Percentiles rank a stretch among this genome's conserved stretches.
Evolutionary conservation across 2,113 vertebrate genomes (phyloP).

Genomic region (Aviceda subcristata): DNA sequence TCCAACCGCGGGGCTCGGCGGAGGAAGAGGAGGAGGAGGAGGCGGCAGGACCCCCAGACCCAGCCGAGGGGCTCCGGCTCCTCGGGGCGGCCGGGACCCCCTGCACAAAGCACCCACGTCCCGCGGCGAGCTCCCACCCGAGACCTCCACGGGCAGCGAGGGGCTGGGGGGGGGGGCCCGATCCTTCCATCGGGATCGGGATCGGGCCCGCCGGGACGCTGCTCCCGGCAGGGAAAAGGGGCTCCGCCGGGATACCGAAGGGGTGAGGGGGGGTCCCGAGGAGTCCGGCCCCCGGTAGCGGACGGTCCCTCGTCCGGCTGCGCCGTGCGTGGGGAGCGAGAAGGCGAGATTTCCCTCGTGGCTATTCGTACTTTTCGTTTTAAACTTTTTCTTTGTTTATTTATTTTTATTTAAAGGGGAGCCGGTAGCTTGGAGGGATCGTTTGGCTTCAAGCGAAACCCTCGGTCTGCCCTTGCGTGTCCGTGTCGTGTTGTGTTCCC

Average conservation of each 20-base stretch:
- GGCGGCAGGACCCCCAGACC: not conserved
- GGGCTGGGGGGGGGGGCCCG: not conserved
- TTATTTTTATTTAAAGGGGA: not conserved
- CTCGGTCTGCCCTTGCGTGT: not conserved
- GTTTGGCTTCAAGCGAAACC: not conserved
- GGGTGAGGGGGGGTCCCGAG: not conserved
- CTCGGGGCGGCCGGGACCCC: not conserved
- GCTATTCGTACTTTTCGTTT: not conserved
- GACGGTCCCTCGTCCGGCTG: too few species aligned
- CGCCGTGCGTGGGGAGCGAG: not conserved
- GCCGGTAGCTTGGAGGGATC: not conserved
- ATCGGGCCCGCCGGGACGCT: not conserved
- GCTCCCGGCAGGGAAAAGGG: not conserved
- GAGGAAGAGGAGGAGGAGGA: not conserved
- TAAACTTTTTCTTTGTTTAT: not conserved
- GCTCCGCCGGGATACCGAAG: not conserved
- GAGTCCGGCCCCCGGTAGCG: too few species aligned
- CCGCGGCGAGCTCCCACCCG: not conserved
- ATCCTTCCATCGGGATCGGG: not conserved
- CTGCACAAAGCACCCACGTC: not conserved
- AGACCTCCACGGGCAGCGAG: not conserved
- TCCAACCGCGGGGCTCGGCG: not conserved
- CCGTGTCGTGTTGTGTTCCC: too few species aligned
- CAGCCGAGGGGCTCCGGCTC: not conserved
- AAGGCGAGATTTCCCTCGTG: fast-evolving